Base-by-base conservation (phyloP, 2,888 invertebrate species). In the Coecobrya sp. region DNA sequence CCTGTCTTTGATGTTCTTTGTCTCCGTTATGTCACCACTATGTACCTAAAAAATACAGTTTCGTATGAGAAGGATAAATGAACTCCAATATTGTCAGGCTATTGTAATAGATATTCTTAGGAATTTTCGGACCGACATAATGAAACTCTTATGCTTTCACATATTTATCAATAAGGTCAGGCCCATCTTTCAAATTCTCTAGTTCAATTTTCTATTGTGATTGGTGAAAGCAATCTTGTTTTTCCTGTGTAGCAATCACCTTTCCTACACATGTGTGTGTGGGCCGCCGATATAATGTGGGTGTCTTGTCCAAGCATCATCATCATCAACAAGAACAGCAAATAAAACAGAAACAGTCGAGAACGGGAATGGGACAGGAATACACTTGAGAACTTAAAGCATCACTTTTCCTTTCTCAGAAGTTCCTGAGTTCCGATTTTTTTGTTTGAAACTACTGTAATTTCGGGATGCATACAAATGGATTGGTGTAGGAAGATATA, bases 101-200 rank as follows among this genome's bases (percentile, higher is more conserved):
- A 27, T 73, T 59, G 59, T 22, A 19, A 10, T 25, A 11, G 10
- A 62, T 62, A 10, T 10, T 19, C 55, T 55, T 19, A 49, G 10
- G 27, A 7, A 27, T 16, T 16, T n/a, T 36, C 30, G 36, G 36
- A 70, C n/a, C 30, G 27, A 36, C 16, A 30, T 30, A n/a, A 65
- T 36, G 4, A 30, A n/a, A 10, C 16, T 70, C 11, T 36, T 30
- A 70, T 8, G 7, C 70, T 49, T 49, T 52, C 86, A 55, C 25
- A 22, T 36, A 55, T 87, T 79, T 79, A 45, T 87, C 79, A 65
- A 87, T 79, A 62, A 62, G 62, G 79, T 55, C 70, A 87, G 76
- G 36, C 10, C 79, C 36, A 65, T 84, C 59, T 45, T 59, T 65
- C 45, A 62, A 62, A 36, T 16, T 30, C 30, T 45, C 11, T 59